phyloP scores from a whole-genome alignment of 1,140 invertebrate species.

The Saxidomus purpurata region DNA sequence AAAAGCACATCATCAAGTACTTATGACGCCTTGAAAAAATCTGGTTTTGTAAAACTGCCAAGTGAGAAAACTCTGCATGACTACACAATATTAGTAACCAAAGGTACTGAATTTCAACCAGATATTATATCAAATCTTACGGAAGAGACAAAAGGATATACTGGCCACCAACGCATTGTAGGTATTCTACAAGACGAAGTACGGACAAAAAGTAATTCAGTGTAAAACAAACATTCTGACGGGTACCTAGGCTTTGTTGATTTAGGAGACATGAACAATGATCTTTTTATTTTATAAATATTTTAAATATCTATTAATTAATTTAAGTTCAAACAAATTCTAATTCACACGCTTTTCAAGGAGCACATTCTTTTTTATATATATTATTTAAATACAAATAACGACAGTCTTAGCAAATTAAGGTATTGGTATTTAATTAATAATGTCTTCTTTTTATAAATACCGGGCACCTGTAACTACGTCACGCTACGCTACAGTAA shows the following conservation, averaged over 20 bases:
- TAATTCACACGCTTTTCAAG: too few species aligned
- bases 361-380: too few species aligned
- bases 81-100: background rate
- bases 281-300: too few species aligned
- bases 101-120: background rate
- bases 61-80: background rate
- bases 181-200: background rate
- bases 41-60: background rate
- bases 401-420: too few species aligned
- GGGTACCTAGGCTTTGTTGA: background rate
- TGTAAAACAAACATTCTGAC: background rate
- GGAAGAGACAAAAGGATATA: background rate
- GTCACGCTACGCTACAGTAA: too few species aligned
- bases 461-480: too few species aligned
- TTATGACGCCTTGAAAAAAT: slow-evolving; percentile 1
- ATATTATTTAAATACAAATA: too few species aligned
- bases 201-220: background rate
- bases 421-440: too few species aligned
- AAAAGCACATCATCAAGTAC: background rate
- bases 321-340: too few species aligned
- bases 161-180: background rate
- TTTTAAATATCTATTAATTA: too few species aligned
- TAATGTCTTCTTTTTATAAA: too few species aligned
- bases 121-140: background rate
- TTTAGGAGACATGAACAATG: slow-evolving; percentile 2